Evolutionary conservation across 2,113 vertebrate genomes (phyloP).

Genomic region (Anoura caudifer): DNA sequence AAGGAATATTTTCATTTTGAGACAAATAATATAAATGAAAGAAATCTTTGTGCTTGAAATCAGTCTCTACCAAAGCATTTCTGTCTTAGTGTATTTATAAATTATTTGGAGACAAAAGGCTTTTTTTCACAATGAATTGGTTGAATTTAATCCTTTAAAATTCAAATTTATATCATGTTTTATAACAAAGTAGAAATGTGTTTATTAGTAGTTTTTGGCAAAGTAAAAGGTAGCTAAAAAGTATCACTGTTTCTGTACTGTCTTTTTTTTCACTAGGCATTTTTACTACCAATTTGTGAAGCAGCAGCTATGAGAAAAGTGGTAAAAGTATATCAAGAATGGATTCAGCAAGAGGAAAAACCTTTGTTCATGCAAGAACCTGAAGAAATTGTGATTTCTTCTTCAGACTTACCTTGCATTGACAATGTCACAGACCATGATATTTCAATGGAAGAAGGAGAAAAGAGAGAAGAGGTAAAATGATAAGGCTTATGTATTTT

Average conservation of each 20-base stretch:
- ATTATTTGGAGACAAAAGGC: neutral
- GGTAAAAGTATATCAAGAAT: constrained; percentile 98
- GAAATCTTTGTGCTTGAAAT: neutral
- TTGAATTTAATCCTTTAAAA: neutral
- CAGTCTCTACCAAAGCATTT: neutral
- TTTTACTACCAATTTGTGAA: constrained; percentile 97
- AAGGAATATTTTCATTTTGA: neutral
- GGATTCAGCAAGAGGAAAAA: constrained; percentile 97
- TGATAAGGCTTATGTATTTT: neutral
- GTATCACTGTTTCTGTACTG: neutral
- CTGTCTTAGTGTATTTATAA: neutral
- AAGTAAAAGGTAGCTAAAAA: neutral
- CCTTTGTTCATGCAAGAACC: constrained; percentile 97
- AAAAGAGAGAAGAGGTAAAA: constrained; percentile 85
- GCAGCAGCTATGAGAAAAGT: constrained; percentile 98
- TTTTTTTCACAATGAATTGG: neutral
- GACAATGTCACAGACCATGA: constrained; percentile 82
- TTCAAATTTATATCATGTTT: neutral
- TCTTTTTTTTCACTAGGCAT: constrained; percentile 83
- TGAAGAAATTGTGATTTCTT: constrained; percentile 85
- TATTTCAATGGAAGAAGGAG: constrained; percentile 83
- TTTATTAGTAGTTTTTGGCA: neutral
- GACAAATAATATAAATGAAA: neutral
- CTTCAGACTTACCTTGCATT: constrained; percentile 77
- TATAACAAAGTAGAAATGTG: neutral